A percentile compares a stretch with the other conserved stretches of the same genome.
These are phyloP conservation scores for Danio tinwini DNA, from an alignment of 2,797 vertebrate species.

Conservation along the genomic window DNA sequence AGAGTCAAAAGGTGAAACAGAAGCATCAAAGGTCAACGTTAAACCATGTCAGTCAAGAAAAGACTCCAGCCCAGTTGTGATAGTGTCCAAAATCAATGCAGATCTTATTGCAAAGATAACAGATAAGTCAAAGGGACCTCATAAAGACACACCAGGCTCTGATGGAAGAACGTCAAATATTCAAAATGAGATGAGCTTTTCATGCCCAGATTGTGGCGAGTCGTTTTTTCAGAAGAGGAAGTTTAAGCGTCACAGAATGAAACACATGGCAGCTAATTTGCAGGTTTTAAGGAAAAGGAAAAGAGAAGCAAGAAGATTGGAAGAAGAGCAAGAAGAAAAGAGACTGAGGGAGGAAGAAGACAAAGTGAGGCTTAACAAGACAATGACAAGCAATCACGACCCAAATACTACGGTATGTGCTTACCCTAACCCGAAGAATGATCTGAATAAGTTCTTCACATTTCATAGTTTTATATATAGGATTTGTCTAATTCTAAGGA, in stretches of 20 bases:
- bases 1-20: background rate
- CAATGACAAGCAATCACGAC: background rate
- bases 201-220: slow-evolving; percentile 47
- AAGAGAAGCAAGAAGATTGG: too few relatives aligned
- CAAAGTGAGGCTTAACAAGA: background rate
- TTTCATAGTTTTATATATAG: background rate
- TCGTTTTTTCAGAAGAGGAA: slow-evolving; percentile 28
- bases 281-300: background rate
- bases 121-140: background rate
- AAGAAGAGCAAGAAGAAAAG: background rate
- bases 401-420: slow-evolving; percentile 46
- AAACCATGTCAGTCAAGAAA: background rate
- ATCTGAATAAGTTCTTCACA: background rate
- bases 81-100: background rate
- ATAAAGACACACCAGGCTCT: slow-evolving; percentile 2
- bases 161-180: background rate
- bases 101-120: slow-evolving; percentile 1
- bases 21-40: background rate
- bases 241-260: background rate
- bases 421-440: background rate
- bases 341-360: background rate
- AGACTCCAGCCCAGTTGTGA: background rate
- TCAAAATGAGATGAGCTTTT: slow-evolving; percentile 39
- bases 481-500: background rate
- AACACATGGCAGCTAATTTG: too few relatives aligned